Percentiles rank a stretch among this genome's conserved stretches.
Conservation (phyloP, 2,888 invertebrate species). For the Cheilosia soror region DNA sequence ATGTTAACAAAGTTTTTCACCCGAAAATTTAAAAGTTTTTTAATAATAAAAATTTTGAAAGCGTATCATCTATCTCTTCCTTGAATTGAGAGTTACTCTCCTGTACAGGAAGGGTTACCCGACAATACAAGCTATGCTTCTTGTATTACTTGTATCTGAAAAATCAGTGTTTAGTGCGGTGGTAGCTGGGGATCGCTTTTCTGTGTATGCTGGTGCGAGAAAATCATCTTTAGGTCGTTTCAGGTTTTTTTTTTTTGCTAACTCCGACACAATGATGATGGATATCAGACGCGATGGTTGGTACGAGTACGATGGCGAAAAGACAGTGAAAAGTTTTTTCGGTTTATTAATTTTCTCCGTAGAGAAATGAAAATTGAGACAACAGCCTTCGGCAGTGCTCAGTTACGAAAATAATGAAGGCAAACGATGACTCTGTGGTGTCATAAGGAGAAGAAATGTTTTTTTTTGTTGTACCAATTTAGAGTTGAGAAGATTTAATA, state of each 20-base stretch:
- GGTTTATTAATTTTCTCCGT: constrained; percentile 71
- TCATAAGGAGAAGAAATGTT: neutral
- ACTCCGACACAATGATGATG: constrained; percentile 31
- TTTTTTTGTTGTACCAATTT: constrained; percentile 5
- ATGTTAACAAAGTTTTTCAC: constrained; percentile 70
- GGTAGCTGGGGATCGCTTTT: constrained; percentile 23
- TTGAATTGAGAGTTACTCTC: constrained; percentile 23
- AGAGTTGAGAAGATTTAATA: neutral
- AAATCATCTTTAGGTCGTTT: constrained; percentile 50
- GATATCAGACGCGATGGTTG: constrained; percentile 31
- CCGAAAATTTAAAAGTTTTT: constrained; percentile 74
- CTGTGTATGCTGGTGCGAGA: constrained; percentile 42
- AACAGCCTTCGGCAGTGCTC: constrained; percentile 60
- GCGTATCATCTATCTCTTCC: constrained; percentile 69
- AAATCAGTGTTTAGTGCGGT: constrained; percentile 3
- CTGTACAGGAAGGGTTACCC: constrained; percentile 41
- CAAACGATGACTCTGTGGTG: constrained; percentile 51
- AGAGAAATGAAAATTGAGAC: constrained; percentile 70
- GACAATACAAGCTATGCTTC: constrained; percentile 44
- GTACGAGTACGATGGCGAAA: constrained; percentile 1
- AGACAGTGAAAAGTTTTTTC: constrained; percentile 46
- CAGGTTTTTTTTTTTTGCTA: constrained; percentile 39
- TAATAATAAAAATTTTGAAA: constrained; percentile 72
- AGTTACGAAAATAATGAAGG: constrained; percentile 69
- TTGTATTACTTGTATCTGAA: constrained; percentile 16